Percentiles rank a stretch among this genome's conserved stretches.
Evolutionary conservation across 2,888 invertebrate genomes (phyloP).

Genomic region (Malthinus seriepunctatus): DNA sequence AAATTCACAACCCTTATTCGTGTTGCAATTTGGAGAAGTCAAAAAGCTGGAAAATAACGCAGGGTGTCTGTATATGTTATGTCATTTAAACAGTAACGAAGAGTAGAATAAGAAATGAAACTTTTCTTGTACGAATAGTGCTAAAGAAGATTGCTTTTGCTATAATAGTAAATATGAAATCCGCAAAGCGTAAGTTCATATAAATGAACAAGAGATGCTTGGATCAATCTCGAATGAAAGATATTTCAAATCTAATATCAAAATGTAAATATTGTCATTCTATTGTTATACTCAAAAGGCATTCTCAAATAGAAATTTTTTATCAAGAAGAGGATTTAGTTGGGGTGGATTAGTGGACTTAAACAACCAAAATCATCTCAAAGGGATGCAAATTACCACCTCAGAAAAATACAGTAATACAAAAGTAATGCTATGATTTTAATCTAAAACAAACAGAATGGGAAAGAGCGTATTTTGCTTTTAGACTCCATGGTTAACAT

Average conservation of each 20-base stretch:
- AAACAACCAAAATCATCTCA: too few species aligned
- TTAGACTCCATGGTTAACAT: too few species aligned
- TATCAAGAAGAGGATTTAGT: too few species aligned
- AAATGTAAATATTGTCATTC: conserved; percentile 9
- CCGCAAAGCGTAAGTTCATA: conserved; percentile 38
- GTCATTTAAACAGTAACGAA: conserved; percentile 19
- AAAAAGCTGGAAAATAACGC: conserved; percentile 25
- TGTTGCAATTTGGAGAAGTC: conserved; percentile 17
- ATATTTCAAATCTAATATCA: conserved; percentile 20
- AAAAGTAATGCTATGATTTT: too few species aligned
- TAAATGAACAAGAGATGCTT: conserved; percentile 33
- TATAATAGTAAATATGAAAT: conserved; percentile 44
- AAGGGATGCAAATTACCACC: too few species aligned
- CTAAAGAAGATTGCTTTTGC: conserved; percentile 40
- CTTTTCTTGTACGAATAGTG: conserved; percentile 18
- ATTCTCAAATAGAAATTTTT: neutral
- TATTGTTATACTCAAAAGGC: neutral
- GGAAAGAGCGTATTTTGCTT: too few species aligned
- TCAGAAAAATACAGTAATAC: too few species aligned
- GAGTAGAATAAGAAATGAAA: conserved; percentile 21
- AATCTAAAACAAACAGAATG: too few species aligned
- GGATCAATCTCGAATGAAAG: conserved; percentile 34
- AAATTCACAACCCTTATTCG: conserved; percentile 15
- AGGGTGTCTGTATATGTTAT: conserved; percentile 7
- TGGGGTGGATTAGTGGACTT: too few species aligned